Conservation (phyloP, 1,140 invertebrate genomes). For the Caerostris extrusa region DNA sequence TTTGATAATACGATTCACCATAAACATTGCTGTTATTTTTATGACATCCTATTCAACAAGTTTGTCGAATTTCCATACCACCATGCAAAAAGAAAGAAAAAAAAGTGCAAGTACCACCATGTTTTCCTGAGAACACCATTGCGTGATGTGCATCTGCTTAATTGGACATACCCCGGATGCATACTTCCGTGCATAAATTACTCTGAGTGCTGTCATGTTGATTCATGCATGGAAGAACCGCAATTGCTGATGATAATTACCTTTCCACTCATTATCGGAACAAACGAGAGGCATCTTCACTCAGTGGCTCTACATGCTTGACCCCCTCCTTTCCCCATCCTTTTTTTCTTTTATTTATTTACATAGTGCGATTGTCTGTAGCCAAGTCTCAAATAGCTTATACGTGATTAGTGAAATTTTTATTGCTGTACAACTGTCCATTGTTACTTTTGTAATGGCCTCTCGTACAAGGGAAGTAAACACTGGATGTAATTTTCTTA, state of each 20-base stretch:
- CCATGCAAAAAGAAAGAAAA: too few species aligned
- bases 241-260: not conserved
- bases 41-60: too few species aligned
- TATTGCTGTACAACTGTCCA: not conserved
- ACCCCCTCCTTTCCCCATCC: too few species aligned
- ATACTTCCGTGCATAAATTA: not conserved
- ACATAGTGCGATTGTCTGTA: not conserved
- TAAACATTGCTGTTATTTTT: too few species aligned
- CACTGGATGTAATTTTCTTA: too few species aligned
- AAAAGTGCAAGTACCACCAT: not conserved
- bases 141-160: not conserved
- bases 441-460: not conserved
- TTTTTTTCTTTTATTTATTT: not conserved
- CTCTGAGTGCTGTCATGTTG: not conserved
- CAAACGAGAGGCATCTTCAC: not conserved
- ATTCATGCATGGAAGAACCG: not conserved
- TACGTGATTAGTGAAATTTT: not conserved
- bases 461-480: too few species aligned
- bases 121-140: not conserved
- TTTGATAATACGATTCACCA: too few species aligned
- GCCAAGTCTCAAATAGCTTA: not conserved
- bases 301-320: too few species aligned
- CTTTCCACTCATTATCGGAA: not conserved
- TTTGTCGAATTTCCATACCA: too few species aligned
- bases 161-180: not conserved